These are phyloP conservation scores for Mustela lutreola DNA, from an alignment of 2,113 vertebrate species.

Conservation along the genomic window DNA sequence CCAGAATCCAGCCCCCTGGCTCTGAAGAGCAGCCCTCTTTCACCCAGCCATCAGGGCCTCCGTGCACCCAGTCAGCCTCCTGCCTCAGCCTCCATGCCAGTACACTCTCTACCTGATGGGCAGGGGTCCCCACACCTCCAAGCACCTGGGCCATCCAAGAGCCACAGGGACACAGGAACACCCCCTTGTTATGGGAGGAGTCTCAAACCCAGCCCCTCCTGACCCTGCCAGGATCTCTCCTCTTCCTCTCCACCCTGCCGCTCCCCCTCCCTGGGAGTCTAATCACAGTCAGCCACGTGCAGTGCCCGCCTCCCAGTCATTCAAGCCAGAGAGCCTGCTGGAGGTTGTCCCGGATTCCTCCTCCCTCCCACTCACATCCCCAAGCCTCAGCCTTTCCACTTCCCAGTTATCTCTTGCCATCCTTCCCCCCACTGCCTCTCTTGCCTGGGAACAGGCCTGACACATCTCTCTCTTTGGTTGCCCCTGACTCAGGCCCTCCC, in stretches of 20 bases:
- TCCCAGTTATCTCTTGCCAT: not conserved
- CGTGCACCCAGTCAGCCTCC: not conserved
- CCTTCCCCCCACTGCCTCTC: not conserved
- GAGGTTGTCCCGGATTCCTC: not conserved
- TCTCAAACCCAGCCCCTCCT: not conserved
- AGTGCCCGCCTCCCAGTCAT: not conserved
- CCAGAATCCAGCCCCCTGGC: not conserved
- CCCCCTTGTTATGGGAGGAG: not conserved
- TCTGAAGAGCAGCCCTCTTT: not conserved
- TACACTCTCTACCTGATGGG: not conserved
- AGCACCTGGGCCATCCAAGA: not conserved
- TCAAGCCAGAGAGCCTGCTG: not conserved
- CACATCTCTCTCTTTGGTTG: not conserved
- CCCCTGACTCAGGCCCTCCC: not conserved
- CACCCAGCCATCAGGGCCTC: not conserved
- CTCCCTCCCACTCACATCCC: not conserved
- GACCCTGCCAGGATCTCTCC: not conserved
- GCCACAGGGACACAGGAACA: not conserved
- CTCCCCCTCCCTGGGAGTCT: not conserved
- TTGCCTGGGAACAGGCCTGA: not conserved
- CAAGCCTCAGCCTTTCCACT: not conserved
- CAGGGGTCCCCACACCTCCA: not conserved
- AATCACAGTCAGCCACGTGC: accelerated
- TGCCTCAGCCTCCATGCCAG: not conserved
- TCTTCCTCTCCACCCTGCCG: not conserved